Evolutionary conservation across 2,113 vertebrate species (phyloP).

Genomic region (Pterocles gutturalis): DNA sequence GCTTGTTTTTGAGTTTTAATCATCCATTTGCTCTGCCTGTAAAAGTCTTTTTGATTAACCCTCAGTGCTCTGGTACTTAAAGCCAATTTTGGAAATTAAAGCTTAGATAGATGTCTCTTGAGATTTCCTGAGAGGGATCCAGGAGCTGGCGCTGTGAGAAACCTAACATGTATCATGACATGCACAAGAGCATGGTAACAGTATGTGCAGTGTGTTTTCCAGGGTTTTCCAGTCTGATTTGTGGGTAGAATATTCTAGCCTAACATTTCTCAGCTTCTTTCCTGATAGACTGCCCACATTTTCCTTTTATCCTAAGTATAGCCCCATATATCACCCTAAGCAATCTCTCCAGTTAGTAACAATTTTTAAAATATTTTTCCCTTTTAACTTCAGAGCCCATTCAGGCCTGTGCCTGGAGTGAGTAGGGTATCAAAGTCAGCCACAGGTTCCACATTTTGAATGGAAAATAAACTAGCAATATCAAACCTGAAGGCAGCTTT

Average conservation of each 20-base stretch:
- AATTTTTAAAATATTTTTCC: background rate
- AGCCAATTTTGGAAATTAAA: background rate
- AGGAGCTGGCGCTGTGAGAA: background rate
- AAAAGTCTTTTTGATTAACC: background rate
- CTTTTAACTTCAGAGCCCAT: background rate
- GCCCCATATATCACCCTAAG: background rate
- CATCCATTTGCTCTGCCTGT: background rate
- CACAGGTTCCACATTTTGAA: background rate
- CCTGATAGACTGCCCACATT: background rate
- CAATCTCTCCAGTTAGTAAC: background rate
- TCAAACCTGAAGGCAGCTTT: background rate
- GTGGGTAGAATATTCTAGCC: background rate
- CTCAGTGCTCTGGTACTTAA: background rate
- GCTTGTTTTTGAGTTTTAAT: background rate
- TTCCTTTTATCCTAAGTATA: constrained; percentile 1
- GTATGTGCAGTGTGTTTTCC: background rate
- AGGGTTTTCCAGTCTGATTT: background rate
- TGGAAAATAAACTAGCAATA: background rate
- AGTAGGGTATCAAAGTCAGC: background rate
- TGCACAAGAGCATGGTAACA: background rate
- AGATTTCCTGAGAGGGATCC: background rate
- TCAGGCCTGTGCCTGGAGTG: background rate
- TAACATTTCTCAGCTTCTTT: background rate
- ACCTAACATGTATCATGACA: fast-evolving
- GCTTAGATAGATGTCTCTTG: background rate